Base-by-base conservation (phyloP, 2,797 vertebrate genomes). In the Pachyuromys duprasi region DNA sequence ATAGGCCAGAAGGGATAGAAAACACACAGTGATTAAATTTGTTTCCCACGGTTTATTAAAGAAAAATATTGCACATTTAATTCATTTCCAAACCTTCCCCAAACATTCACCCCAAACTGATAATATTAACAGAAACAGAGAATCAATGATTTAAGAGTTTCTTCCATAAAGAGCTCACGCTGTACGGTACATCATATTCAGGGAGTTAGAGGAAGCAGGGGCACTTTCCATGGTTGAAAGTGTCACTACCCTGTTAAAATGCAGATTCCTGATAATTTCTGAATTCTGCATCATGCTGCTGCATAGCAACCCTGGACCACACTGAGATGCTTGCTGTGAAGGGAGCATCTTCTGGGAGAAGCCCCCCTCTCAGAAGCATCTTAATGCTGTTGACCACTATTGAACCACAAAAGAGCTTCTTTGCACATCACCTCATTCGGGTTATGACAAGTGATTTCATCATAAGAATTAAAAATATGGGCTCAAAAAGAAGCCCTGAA, bases 241-340 rank as follows among this genome's bases (percentile, higher is more conserved):
- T 60, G 0, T 49, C 63, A 49, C n/a, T 11, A 9, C 42, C 81
- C 4, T n/a, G 42, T 60, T 65, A 14, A n/a, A 55, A 76, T 22
- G 49, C 84, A 72, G 67, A 72, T 57, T 55, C 65, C 49, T 26
- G 49, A 36, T 39, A 49, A 39, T 2, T 1, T 22, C 72, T 3
- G 26, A 31, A 36, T 12, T 65, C n/a, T 53, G 39, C 2, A 24
- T 33, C n/a, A 24, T 26, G 24, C 17, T 0, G 9, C 42, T 2
- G 8, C 31, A 26, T 31, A 3, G 0, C 2, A 33, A 2, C n/a
- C 5, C 2, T 17, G 33, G 20, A 75, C 17, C 62, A 24, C 15
- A 22, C 7, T 14, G 3, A 24, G 5, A 5, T 65, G 7, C 8
- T 17, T 4, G 4, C 8, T 4, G 12, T 8, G 55, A 95, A 20